Evolutionary conservation across 1,140 invertebrate species (phyloP).

Genomic region (Phymorhynchus buccinoides): DNA sequence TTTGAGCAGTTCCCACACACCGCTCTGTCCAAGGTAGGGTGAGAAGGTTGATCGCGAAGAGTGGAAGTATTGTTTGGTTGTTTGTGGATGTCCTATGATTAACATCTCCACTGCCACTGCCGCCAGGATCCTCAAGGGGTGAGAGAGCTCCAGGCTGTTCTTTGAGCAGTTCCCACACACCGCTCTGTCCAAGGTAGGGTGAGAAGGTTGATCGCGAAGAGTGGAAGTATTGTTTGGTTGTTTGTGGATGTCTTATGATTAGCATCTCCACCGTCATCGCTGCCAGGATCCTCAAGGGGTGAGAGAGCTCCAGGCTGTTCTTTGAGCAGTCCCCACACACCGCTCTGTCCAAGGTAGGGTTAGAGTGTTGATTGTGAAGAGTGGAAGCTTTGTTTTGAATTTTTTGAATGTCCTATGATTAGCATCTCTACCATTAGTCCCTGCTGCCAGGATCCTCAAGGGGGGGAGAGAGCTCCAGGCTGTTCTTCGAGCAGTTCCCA

Average conservation of each 20-base stretch:
- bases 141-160: slow-evolving; percentile 61
- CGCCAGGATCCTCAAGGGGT: slow-evolving; percentile 83
- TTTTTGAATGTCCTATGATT: slow-evolving; percentile 77
- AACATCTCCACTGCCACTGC: slow-evolving; percentile 90
- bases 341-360: slow-evolving; percentile 55
- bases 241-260: slow-evolving; percentile 78
- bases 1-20: slow-evolving; percentile 79
- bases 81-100: slow-evolving; percentile 78
- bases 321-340: neutral
- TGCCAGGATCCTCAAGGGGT: slow-evolving; percentile 83
- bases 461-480: slow-evolving; percentile 80
- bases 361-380: neutral
- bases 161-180: neutral
- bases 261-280: slow-evolving; percentile 90
- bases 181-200: slow-evolving; percentile 55
- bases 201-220: neutral
- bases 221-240: slow-evolving; percentile 74
- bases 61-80: slow-evolving; percentile 74
- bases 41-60: neutral
- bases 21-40: slow-evolving; percentile 81
- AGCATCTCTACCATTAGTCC: slow-evolving; percentile 88
- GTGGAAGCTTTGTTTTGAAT: slow-evolving; percentile 75
- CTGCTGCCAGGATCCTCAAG: slow-evolving; percentile 84
- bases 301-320: slow-evolving; percentile 61
- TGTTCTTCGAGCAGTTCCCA: slow-evolving; percentile 75